Evolutionary conservation across 2,888 invertebrate genomes (phyloP).

Genomic region (Dicyrtoma fusca): DNA sequence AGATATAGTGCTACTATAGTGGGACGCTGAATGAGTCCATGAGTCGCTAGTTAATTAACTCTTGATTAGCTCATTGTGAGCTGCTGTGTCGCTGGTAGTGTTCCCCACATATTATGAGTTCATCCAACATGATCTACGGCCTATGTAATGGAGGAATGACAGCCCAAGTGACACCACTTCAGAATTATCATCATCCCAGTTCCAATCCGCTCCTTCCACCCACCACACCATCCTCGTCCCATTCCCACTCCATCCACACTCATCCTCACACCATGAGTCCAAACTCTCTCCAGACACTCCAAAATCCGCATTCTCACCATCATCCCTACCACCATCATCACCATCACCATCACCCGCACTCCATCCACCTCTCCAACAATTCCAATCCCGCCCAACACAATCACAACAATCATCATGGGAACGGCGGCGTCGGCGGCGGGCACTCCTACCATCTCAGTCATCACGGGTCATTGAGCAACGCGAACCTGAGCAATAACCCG

Average conservation of each 20-base stretch:
- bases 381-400: conserved; percentile 45
- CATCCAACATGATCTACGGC: conserved; percentile 56
- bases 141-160: conserved; percentile 53
- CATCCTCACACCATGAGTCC: conserved; percentile 23
- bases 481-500: background rate
- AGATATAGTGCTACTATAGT: no score
- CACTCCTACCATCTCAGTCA: background rate
- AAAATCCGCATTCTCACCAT: conserved; percentile 41
- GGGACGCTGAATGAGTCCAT: conserved; percentile 16
- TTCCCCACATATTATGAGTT: conserved; percentile 50
- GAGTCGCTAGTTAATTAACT: conserved; percentile 25
- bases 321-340: conserved; percentile 27
- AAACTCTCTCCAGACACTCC: conserved; percentile 28
- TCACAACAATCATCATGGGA: conserved; percentile 32
- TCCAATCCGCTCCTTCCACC: conserved; percentile 26
- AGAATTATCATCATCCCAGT: conserved; percentile 46
- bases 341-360: conserved; percentile 59
- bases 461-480: conserved; percentile 59
- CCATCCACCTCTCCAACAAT: conserved; percentile 39
- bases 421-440: no score
- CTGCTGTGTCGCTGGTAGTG: no score
- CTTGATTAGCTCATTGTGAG: conserved; percentile 11
- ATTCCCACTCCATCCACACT: conserved; percentile 37
- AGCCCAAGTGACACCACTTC: conserved; percentile 51
- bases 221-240: conserved; percentile 41